A percentile compares a stretch with the other conserved stretches of the same genome.
Conservation (phyloP, 2,113 vertebrate species). For the Tringa solitaria region DNA sequence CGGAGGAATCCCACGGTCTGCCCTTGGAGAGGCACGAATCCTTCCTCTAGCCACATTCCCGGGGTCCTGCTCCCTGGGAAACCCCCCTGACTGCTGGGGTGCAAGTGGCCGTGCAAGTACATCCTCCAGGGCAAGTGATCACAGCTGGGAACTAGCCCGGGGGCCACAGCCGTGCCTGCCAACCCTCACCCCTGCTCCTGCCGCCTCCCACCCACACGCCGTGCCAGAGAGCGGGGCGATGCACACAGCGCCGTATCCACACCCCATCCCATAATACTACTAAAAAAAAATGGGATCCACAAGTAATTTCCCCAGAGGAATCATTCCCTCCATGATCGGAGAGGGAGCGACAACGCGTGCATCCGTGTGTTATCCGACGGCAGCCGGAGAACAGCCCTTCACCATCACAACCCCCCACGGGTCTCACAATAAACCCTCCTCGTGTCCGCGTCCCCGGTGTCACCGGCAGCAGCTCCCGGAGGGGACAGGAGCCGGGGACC, state of each 20-base stretch:
- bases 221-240: accelerated
- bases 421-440: too few species aligned
- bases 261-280: background rate
- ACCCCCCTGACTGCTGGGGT: accelerated
- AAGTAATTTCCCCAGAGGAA: background rate
- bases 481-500: background rate
- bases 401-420: accelerated
- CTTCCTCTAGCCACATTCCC: background rate
- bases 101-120: too few species aligned
- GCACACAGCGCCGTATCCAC: background rate
- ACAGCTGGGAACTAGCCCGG: background rate
- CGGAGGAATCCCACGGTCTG: background rate
- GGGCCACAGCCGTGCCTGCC: background rate
- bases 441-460: accelerated
- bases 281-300: background rate
- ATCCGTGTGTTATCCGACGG: accelerated
- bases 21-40: background rate
- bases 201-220: background rate
- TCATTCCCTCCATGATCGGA: accelerated
- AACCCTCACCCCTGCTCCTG: accelerated
- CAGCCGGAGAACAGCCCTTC: background rate
- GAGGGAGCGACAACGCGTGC: accelerated
- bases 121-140: background rate
- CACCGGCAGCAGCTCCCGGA: accelerated
- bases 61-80: background rate